Conservation (phyloP, 2,888 invertebrate species). For the Hirudinaria manillensis region DNA sequence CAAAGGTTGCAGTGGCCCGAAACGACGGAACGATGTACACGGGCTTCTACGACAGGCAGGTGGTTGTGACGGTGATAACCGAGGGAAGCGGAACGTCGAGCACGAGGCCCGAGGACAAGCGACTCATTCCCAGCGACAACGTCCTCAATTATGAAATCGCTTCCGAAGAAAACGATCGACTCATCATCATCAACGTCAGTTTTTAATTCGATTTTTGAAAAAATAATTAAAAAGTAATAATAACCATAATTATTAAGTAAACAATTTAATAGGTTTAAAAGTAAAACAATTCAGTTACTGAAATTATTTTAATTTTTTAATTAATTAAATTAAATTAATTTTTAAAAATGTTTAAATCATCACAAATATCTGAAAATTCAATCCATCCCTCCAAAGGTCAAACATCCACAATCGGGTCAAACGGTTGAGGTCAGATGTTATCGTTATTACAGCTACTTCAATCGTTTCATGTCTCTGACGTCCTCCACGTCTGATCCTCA, state of each 20-base stretch:
- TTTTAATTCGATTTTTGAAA: neutral
- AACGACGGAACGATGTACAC: conserved; percentile 38
- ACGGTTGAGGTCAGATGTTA: conserved; percentile 36
- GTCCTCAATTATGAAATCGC: conserved; percentile 37
- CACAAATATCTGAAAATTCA: too few relatives aligned
- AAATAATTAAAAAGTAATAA: neutral
- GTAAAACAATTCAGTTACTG: neutral
- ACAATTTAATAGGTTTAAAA: too few relatives aligned
- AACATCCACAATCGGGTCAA: conserved; percentile 30
- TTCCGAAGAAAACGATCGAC: conserved; percentile 33
- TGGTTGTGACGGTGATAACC: conserved; percentile 32
- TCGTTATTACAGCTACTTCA: conserved; percentile 36
- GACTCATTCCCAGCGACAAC: conserved; percentile 38
- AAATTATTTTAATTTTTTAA: too few relatives aligned
- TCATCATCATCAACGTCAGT: conserved; percentile 36
- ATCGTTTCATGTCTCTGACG: conserved; percentile 43
- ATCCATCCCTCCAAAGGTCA: conserved; percentile 29
- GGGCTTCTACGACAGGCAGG: conserved; percentile 37
- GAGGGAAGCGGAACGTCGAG: conserved; percentile 15
- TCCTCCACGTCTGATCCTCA: conserved; percentile 16
- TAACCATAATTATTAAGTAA: neutral
- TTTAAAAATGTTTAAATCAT: neutral
- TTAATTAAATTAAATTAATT: too few relatives aligned
- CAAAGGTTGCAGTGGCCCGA: conserved; percentile 38
- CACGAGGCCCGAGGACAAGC: conserved; percentile 28